These are phyloP conservation scores for Arctocebus calabarensis DNA, from an alignment of 2,797 vertebrate genomes.

Conservation along the genomic window DNA sequence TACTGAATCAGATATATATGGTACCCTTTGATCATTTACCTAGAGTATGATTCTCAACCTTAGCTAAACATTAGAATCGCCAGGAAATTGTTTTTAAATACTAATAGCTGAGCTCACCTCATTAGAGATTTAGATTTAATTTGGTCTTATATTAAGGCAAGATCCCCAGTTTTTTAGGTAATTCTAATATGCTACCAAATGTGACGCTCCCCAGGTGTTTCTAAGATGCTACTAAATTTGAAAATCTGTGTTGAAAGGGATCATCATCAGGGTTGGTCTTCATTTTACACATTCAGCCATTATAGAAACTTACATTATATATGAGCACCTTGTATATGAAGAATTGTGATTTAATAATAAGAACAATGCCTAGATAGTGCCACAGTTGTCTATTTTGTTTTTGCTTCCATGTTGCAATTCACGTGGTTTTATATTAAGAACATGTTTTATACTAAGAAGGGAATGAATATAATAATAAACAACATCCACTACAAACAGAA, in stretches of 20 bases:
- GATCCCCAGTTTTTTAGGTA: background rate
- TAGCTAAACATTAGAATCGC: constrained; percentile 44
- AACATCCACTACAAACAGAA: background rate
- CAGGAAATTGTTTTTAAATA: background rate
- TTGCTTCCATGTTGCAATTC: background rate
- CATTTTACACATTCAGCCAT: background rate
- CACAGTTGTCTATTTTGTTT: background rate
- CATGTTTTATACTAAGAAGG: background rate
- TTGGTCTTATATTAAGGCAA: constrained; percentile 41
- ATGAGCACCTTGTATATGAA: background rate
- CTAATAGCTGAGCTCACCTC: background rate
- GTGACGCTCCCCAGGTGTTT: background rate
- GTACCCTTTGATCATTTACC: background rate
- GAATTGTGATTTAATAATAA: background rate
- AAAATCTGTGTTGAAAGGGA: background rate
- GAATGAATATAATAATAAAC: constrained; percentile 4
- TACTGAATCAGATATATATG: constrained; percentile 20
- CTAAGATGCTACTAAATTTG: background rate
- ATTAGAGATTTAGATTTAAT: constrained; percentile 32
- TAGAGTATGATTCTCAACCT: constrained; percentile 31
- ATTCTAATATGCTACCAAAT: background rate
- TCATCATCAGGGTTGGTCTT: background rate
- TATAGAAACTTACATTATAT: background rate
- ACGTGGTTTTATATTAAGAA: constrained; percentile 50
- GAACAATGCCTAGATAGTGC: background rate